Conservation (phyloP, 2,113 vertebrate species). For the Nycticorax nycticorax region DNA sequence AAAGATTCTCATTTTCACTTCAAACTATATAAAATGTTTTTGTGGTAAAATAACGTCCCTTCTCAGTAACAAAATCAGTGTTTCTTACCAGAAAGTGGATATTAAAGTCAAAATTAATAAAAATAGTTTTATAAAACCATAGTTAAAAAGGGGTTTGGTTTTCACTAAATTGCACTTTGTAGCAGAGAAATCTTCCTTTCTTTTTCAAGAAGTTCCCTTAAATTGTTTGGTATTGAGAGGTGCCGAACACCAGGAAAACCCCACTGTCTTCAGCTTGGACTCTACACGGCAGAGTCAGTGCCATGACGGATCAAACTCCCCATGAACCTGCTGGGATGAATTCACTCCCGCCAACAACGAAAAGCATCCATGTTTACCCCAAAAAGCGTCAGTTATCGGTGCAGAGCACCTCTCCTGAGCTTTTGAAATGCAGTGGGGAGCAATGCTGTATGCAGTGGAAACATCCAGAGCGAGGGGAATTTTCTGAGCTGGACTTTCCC, state of each 20-base stretch:
- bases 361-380: background rate
- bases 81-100: background rate
- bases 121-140: background rate
- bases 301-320: background rate
- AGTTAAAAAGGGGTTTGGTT: background rate
- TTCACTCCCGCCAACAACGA: background rate
- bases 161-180: background rate
- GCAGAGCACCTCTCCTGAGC: background rate
- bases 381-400: background rate
- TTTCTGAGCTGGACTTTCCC: constrained; percentile 22
- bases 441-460: fast-evolving
- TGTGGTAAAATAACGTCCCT: background rate
- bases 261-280: background rate
- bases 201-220: background rate
- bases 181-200: background rate
- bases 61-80: background rate
- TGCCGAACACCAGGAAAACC: background rate
- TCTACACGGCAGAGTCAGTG: fast-evolving
- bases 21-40: background rate
- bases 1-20: background rate
- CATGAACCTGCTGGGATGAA: background rate
- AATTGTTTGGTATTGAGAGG: background rate
- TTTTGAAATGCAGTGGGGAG: background rate
- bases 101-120: background rate
- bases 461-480: background rate